These are phyloP conservation scores for Pseudorhiza aurosa DNA, from an alignment of 30 jellyfish, hydroid and myxozoan genomes.

Conservation along the genomic window DNA sequence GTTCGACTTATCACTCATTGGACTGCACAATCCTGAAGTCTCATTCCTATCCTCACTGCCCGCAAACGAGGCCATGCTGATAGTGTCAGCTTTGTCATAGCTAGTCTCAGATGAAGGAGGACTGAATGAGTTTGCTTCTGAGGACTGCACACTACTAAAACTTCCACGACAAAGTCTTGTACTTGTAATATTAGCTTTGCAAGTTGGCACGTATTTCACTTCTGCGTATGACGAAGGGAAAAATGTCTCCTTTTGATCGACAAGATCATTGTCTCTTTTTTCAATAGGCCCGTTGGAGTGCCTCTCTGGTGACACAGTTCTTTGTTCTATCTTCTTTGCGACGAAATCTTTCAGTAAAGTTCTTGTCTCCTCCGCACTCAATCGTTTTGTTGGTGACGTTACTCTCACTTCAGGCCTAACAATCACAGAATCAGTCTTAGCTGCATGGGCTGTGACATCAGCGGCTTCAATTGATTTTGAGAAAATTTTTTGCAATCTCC, in stretches of 20 bases:
- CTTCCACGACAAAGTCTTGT: constrained; percentile 72
- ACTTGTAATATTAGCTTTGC: constrained; percentile 79
- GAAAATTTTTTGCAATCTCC: constrained; percentile 46
- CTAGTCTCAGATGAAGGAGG: constrained; percentile 55
- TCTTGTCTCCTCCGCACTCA: constrained; percentile 57
- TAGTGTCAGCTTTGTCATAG: constrained; percentile 81
- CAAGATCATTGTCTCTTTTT: background rate
- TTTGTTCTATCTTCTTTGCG: constrained; percentile 58
- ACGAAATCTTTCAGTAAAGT: constrained; percentile 50
- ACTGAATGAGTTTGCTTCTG: constrained; percentile 51
- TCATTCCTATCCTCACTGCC: constrained; percentile 76
- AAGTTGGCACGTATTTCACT: constrained; percentile 53
- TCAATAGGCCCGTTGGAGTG: background rate
- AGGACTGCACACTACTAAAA: constrained; percentile 57
- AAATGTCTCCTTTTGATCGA: constrained; percentile 21
- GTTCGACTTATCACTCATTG: constrained; percentile 31
- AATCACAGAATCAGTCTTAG: background rate
- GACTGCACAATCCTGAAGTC: constrained; percentile 41
- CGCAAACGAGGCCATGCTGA: constrained; percentile 84
- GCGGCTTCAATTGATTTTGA: constrained; percentile 39
- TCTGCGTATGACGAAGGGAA: constrained; percentile 56
- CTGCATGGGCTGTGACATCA: background rate
- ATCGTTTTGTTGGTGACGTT: constrained; percentile 42
- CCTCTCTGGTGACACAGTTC: constrained; percentile 47
- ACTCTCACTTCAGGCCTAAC: constrained; percentile 9